phyloP scores from a whole-genome alignment of 2,113 vertebrate genomes.

The Xenopus borealis region DNA sequence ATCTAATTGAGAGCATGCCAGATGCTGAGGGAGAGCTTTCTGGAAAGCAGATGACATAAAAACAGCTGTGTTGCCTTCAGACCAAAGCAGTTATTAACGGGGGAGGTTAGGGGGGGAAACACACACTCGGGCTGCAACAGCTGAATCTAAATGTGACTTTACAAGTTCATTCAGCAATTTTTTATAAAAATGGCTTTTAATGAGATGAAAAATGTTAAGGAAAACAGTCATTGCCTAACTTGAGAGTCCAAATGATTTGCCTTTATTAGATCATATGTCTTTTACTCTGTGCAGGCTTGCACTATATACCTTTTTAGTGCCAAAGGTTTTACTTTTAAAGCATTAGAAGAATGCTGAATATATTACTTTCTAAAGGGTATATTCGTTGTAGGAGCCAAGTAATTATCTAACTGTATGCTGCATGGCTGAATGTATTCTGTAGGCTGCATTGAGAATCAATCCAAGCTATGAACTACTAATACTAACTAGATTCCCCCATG shows the following conservation, averaged over 20 bases:
- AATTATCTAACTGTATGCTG: no score
- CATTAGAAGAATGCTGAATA: no score
- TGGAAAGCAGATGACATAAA: constrained; percentile 34
- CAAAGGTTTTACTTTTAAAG: no score
- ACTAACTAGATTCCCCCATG: no score
- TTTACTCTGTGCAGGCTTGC: no score
- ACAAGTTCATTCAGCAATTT: constrained; percentile 42
- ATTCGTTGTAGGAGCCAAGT: no score
- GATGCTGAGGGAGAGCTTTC: constrained; percentile 14
- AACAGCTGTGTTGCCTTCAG: constrained; percentile 36
- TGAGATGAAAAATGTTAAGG: constrained; percentile 36
- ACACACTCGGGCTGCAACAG: constrained; percentile 30
- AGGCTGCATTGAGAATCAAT: no score
- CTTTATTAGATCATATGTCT: constrained; percentile 2
- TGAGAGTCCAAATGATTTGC: constrained; percentile 11
- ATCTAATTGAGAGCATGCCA: constrained; percentile 27
- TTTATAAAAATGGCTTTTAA: constrained; percentile 41
- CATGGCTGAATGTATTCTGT: no score
- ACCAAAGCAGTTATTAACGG: constrained; percentile 5
- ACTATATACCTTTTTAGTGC: no score
- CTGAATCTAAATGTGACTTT: constrained; percentile 38
- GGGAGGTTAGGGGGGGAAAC: neutral
- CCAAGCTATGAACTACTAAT: no score
- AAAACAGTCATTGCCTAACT: constrained; percentile 13
- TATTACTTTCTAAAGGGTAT: no score